phyloP scores from a whole-genome alignment of 2,888 invertebrate species.

The Nomada fabriciana region DNA sequence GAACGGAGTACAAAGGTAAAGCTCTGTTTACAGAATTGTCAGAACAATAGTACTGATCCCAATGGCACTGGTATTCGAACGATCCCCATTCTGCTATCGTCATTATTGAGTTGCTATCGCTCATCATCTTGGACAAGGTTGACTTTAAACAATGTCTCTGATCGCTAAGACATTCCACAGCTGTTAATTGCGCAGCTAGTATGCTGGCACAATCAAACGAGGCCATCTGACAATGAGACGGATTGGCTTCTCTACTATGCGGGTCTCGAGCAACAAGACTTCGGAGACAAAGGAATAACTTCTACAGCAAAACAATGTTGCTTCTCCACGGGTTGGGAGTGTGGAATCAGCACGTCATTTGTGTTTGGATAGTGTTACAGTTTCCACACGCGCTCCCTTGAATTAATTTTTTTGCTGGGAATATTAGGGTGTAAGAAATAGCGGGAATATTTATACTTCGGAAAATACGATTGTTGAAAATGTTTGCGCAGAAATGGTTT shows the following conservation, averaged over 20 bases:
- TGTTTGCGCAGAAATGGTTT: no score
- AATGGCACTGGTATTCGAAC: neutral
- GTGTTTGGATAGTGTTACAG: neutral
- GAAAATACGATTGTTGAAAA: no score
- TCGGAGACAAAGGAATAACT: neutral
- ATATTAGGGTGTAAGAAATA: no score
- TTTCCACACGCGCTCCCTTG: no score
- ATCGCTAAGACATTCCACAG: neutral
- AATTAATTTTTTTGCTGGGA: no score
- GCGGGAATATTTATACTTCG: no score
- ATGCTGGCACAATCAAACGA: slow-evolving; percentile 24
- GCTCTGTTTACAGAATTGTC: slow-evolving; percentile 5
- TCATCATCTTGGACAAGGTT: slow-evolving; percentile 9
- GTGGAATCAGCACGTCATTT: neutral
- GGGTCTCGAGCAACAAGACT: neutral
- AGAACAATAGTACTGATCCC: neutral
- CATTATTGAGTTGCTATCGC: neutral
- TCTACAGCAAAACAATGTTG: neutral
- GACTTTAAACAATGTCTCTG: slow-evolving; percentile 32
- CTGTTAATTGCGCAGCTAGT: slow-evolving; percentile 29
- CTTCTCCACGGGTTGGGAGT: neutral
- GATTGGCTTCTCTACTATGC: slow-evolving; percentile 28
- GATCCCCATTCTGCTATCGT: neutral
- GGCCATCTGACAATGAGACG: slow-evolving; percentile 34
- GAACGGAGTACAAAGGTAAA: slow-evolving; percentile 25